phyloP scores from a whole-genome alignment of 1,140 invertebrate genomes.

The Philotrypesis tridentata region DNA sequence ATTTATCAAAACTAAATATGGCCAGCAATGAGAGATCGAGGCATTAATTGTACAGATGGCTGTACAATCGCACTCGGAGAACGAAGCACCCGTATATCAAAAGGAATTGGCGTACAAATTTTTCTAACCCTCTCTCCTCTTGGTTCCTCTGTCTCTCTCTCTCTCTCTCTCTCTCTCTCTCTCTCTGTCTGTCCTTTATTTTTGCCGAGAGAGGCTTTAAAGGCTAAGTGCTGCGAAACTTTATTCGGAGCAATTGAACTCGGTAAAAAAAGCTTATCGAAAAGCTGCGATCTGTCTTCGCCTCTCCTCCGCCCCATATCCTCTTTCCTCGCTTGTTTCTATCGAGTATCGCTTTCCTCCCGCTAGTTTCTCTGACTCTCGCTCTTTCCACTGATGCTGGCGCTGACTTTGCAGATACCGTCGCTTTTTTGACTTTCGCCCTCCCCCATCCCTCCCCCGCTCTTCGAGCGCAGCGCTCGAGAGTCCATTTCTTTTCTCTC shows the following conservation, averaged over 20 bases:
- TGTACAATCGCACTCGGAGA: too few relatives aligned
- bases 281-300: slow-evolving; percentile 5
- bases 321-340: neutral
- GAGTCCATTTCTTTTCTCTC: neutral
- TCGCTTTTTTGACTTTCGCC: slow-evolving; percentile 8
- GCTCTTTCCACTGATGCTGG: too few relatives aligned
- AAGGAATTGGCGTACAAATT: too few relatives aligned
- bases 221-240: slow-evolving; percentile 31
- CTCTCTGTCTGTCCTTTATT: neutral
- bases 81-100: too few relatives aligned
- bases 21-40: too few relatives aligned
- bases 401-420: neutral
- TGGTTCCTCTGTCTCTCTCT: too few relatives aligned
- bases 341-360: slow-evolving; percentile 15
- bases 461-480: neutral
- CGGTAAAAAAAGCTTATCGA: slow-evolving; percentile 35
- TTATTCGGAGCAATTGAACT: slow-evolving; percentile 37
- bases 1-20: too few relatives aligned
- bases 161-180: neutral
- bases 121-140: too few relatives aligned
- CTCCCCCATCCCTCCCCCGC: neutral
- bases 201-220: slow-evolving; percentile 7
- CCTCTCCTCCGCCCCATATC: neutral
- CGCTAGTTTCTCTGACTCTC: neutral
- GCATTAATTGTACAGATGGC: too few relatives aligned